Evolutionary conservation across 2,113 vertebrate species (phyloP).

Genomic region (Menura novaehollandiae): DNA sequence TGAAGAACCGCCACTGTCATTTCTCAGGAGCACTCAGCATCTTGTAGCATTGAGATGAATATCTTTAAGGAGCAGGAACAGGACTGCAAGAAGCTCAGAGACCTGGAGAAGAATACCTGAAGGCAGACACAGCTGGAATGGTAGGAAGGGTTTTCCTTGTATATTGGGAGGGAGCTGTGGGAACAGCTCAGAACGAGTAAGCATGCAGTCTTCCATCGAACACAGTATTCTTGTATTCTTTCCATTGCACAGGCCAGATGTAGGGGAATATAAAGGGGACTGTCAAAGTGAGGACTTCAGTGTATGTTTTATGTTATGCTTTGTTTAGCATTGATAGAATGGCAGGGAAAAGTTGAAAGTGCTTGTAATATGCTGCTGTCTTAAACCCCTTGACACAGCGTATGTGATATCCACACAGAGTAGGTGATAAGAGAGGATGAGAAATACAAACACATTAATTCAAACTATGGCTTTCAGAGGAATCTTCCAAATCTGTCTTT

Average conservation of each 20-base stretch:
- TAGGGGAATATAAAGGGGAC: neutral
- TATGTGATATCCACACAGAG: neutral
- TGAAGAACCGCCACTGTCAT: neutral
- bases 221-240: neutral
- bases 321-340: neutral
- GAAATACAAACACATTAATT: neutral
- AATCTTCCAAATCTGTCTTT: neutral
- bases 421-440: neutral
- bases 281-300: neutral
- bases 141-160: slow-evolving; percentile 41
- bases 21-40: slow-evolving; percentile 10
- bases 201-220: neutral
- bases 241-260: neutral
- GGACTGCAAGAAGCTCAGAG: neutral
- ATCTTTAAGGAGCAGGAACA: neutral
- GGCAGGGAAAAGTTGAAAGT: neutral
- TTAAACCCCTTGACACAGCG: neutral
- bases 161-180: neutral
- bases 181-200: neutral
- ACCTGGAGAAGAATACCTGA: slow-evolving; percentile 3
- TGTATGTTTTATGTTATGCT: neutral
- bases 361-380: neutral
- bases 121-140: slow-evolving; percentile 28
- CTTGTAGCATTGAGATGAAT: slow-evolving; percentile 4
- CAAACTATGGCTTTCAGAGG: neutral